Conservation (phyloP, 2,888 invertebrate species). For the Aspidapion aeneum region DNA sequence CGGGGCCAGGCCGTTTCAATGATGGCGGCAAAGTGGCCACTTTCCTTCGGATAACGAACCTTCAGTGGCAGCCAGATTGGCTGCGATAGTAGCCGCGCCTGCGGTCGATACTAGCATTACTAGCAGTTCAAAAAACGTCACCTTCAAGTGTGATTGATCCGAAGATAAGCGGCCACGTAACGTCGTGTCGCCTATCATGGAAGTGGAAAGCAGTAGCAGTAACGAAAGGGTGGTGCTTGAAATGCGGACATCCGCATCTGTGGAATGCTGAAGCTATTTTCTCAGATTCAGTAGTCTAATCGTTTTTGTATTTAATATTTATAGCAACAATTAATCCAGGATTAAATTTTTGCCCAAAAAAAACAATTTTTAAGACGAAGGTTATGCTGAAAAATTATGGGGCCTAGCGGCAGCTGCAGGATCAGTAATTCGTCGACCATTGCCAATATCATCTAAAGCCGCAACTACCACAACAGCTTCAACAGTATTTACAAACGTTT, state of each 20-base stretch:
- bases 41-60: slow-evolving; percentile 42
- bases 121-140: slow-evolving; percentile 44
- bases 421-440: slow-evolving; percentile 53
- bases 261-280: background rate
- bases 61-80: slow-evolving; percentile 39
- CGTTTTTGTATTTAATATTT: too few species aligned
- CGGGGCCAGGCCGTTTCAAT: slow-evolving; percentile 49
- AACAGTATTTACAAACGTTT: slow-evolving; percentile 67
- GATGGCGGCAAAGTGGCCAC: slow-evolving; percentile 49
- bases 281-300: too few species aligned
- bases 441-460: slow-evolving; percentile 70
- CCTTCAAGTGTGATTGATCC: slow-evolving; percentile 49
- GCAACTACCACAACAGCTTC: slow-evolving; percentile 55
- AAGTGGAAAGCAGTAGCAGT: slow-evolving; percentile 32
- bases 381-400: too few species aligned
- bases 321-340: too few species aligned
- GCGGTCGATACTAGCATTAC: slow-evolving; percentile 41
- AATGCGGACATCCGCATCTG: slow-evolving; percentile 20
- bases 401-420: slow-evolving; percentile 73
- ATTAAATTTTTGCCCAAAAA: too few species aligned
- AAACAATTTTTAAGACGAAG: too few species aligned
- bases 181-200: slow-evolving; percentile 33
- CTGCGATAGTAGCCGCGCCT: slow-evolving; percentile 24
- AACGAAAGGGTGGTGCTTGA: slow-evolving; percentile 33
- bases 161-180: slow-evolving; percentile 44